These are phyloP conservation scores for Dendrolimus kikuchii DNA, from an alignment of 1,140 invertebrate genomes.

Conservation along the genomic window DNA sequence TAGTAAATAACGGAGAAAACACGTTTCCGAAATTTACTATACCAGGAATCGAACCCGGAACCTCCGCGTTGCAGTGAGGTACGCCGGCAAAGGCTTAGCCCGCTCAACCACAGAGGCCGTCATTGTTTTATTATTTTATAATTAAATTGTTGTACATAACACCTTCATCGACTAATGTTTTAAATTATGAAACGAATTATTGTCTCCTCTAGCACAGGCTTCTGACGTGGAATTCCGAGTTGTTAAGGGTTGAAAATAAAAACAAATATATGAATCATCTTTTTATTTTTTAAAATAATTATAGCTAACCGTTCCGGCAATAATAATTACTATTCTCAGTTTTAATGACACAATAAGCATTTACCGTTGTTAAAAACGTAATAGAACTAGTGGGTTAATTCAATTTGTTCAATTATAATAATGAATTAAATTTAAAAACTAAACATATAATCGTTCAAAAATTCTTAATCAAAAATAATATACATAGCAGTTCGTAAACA, in stretches of 20 bases:
- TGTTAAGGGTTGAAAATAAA: constrained; percentile 32
- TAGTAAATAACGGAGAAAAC: too few species aligned
- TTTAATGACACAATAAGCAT: constrained; percentile 69
- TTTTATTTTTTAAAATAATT: constrained; percentile 73
- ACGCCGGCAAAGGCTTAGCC: too few species aligned
- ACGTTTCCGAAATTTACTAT: too few species aligned
- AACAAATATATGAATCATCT: constrained; percentile 61
- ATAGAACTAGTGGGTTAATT: constrained; percentile 61
- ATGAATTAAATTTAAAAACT: constrained; percentile 23
- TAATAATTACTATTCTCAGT: constrained; percentile 64
- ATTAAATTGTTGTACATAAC: too few species aligned
- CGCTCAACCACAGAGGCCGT: too few species aligned
- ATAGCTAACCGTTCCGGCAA: constrained; percentile 70
- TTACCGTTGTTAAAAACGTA: constrained; percentile 64
- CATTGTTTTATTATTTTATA: too few species aligned
- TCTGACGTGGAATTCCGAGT: not conserved
- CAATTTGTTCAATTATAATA: constrained; percentile 49
- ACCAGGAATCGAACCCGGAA: too few species aligned
- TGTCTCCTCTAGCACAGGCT: not conserved
- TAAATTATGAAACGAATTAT: too few species aligned
- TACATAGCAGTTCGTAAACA: constrained; percentile 40
- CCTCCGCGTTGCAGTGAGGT: too few species aligned
- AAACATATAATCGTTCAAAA: constrained; percentile 29
- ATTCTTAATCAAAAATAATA: constrained; percentile 55
- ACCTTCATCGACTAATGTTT: too few species aligned